Conservation (phyloP, 2,888 invertebrate species). For the Drosophila rubida region DNA sequence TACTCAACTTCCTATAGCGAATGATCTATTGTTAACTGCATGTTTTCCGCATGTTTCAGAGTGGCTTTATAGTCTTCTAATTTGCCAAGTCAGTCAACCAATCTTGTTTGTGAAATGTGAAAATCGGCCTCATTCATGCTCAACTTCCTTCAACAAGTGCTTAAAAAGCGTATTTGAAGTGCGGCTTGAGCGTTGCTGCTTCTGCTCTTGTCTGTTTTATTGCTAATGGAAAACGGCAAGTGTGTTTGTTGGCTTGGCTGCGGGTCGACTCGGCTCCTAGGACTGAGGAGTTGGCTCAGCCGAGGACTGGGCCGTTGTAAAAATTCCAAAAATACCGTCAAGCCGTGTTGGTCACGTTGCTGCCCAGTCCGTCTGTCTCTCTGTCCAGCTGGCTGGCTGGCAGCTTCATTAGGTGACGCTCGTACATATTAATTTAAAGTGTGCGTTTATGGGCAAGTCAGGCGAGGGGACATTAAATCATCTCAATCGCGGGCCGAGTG, state of each 20-base stretch:
- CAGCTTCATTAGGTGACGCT: conserved; percentile 73
- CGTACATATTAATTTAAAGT: conserved; percentile 79
- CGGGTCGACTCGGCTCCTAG: conserved; percentile 9
- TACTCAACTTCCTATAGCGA: too few species aligned
- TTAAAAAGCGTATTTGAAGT: neutral
- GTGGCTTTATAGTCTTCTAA: too few species aligned
- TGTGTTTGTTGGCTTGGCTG: conserved; percentile 20
- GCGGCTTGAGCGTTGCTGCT: neutral
- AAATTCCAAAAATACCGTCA: conserved; percentile 77
- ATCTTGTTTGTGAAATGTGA: too few species aligned
- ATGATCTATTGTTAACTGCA: too few species aligned
- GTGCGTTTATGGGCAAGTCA: conserved; percentile 59
- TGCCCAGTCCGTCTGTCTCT: conserved; percentile 14
- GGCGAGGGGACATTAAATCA: conserved; percentile 67
- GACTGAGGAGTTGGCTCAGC: conserved; percentile 9
- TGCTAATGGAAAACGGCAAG: conserved; percentile 52
- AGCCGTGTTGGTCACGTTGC: conserved; percentile 67
- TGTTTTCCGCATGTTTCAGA: too few species aligned
- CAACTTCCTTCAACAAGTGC: too few species aligned
- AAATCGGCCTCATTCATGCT: too few species aligned
- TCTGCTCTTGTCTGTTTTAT: conserved; percentile 28
- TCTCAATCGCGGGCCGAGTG: conserved; percentile 60
- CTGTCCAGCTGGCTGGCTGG: neutral
- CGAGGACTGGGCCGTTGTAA: conserved; percentile 60
- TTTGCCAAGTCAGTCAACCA: too few species aligned